Conservation (phyloP, 2,113 vertebrate genomes). For the Ophthalmolycus amberensis region DNA sequence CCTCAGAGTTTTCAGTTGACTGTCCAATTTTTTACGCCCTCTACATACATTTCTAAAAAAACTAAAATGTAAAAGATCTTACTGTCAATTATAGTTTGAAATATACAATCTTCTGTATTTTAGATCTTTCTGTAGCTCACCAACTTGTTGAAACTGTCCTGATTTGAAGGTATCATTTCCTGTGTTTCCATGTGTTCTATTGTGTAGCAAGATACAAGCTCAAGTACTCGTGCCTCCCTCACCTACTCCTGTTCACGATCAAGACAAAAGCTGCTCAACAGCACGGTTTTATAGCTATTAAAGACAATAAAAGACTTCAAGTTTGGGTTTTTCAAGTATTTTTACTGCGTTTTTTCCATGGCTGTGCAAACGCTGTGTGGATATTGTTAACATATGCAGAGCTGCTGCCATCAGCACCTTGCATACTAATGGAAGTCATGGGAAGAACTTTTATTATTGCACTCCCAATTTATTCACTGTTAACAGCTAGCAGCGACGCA, state of each 20-base stretch:
- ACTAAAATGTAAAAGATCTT: constrained; percentile 1
- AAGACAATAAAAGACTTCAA: constrained; percentile 21
- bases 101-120: constrained; percentile 17
- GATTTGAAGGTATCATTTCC: background rate
- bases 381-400: constrained; percentile 64
- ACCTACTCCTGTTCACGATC: constrained; percentile 24
- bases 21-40: constrained; percentile 9
- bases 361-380: constrained; percentile 30
- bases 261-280: constrained; percentile 41
- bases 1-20: background rate
- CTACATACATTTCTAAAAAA: constrained; percentile 15
- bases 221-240: background rate
- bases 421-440: constrained; percentile 65
- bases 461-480: constrained; percentile 54
- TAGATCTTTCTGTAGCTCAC: background rate
- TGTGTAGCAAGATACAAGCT: constrained; percentile 16
- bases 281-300: constrained; percentile 30
- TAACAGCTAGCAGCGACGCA: constrained; percentile 56
- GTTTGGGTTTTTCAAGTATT: constrained; percentile 34
- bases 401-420: constrained; percentile 69
- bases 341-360: constrained; percentile 23
- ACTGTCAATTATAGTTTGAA: constrained; percentile 21
- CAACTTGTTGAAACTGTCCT: background rate
- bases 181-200: constrained; percentile 14
- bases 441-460: constrained; percentile 54